Conservation (phyloP, 2,113 vertebrate species). For the Mastomys coucha region DNA sequence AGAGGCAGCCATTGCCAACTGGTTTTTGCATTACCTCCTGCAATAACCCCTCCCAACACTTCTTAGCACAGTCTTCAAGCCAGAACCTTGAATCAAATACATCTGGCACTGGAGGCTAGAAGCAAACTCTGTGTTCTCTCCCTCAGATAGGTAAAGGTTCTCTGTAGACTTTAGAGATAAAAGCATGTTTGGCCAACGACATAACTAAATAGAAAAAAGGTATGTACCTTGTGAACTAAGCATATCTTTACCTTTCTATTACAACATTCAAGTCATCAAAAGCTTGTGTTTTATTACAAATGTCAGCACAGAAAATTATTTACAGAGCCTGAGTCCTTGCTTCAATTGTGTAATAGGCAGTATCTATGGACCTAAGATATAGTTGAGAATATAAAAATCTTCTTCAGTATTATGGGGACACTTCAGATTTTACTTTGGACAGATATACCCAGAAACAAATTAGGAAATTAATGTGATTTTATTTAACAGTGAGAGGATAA, state of each 20-base stretch:
- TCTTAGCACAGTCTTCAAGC: background rate
- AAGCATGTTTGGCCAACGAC: background rate
- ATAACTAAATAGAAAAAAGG: slow-evolving; percentile 38
- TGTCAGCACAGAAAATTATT: slow-evolving; percentile 29
- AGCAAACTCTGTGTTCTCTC: background rate
- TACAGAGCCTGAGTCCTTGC: background rate
- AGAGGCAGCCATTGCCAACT: background rate
- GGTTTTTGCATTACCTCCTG: background rate
- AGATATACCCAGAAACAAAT: slow-evolving; percentile 51
- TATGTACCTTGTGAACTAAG: slow-evolving; percentile 35
- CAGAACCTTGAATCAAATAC: slow-evolving; percentile 15
- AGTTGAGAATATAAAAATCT: background rate
- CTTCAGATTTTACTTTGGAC: background rate
- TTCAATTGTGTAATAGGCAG: background rate
- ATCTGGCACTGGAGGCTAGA: background rate
- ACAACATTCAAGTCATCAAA: background rate
- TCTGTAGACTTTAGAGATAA: slow-evolving; percentile 15
- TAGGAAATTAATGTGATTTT: slow-evolving; percentile 1
- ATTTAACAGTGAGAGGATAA: slow-evolving; percentile 43
- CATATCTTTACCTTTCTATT: slow-evolving; percentile 25
- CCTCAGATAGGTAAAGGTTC: background rate
- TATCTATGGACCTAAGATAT: slow-evolving; percentile 2
- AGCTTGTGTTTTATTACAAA: slow-evolving; percentile 18
- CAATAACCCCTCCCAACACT: background rate
- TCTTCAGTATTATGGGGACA: background rate